phyloP scores from a whole-genome alignment of 2,113 vertebrate species.

The Polyodon spathula region DNA sequence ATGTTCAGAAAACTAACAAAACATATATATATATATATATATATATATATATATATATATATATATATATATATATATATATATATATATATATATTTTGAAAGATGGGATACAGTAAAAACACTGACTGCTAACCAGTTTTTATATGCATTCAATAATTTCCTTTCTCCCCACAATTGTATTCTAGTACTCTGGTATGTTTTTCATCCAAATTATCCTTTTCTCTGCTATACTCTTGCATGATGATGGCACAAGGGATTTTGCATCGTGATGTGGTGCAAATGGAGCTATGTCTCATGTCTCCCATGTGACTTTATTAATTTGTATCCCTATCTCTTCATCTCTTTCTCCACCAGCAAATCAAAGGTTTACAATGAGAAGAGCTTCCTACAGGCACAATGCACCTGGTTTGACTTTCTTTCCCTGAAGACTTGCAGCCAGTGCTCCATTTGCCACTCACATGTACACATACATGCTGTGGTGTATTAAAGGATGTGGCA shows the following conservation, averaged over 20 bases:
- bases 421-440: slow-evolving; percentile 39
- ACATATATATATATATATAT: too few species aligned
- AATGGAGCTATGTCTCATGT: slow-evolving; percentile 26
- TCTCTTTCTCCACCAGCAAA: slow-evolving; percentile 36
- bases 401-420: slow-evolving; percentile 45
- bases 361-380: slow-evolving; percentile 40
- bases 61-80: too few species aligned
- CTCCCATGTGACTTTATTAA: slow-evolving; percentile 41
- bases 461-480: slow-evolving; percentile 44
- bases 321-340: slow-evolving; percentile 40
- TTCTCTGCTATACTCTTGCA: slow-evolving; percentile 29
- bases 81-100: too few species aligned
- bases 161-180: neutral
- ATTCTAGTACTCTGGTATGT: slow-evolving; percentile 16
- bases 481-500: slow-evolving; percentile 24
- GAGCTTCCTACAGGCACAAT: slow-evolving; percentile 36
- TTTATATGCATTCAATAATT: neutral
- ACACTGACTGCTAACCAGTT: too few species aligned
- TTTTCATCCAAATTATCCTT: slow-evolving; percentile 26
- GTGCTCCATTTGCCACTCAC: slow-evolving; percentile 56
- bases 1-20: too few species aligned
- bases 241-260: slow-evolving; percentile 34
- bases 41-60: too few species aligned
- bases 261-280: slow-evolving; percentile 38
- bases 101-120: slow-evolving; percentile 3